phyloP scores from a whole-genome alignment of 2,888 invertebrate species.

The Mesopsocus fuscifrons region DNA sequence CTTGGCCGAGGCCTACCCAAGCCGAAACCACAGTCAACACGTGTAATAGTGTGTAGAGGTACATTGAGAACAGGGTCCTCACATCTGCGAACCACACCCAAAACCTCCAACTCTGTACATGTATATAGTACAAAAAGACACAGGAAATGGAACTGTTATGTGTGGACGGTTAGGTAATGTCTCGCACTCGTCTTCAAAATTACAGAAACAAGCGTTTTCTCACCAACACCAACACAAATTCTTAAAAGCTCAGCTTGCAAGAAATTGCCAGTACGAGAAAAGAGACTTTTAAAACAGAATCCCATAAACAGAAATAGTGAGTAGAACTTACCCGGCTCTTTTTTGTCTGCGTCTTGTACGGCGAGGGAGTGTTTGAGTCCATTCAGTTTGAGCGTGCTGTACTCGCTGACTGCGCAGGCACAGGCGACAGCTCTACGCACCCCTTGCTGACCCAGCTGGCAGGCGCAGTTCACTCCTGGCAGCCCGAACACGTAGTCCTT shows the following conservation, averaged over 20 bases:
- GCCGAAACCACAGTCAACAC: not conserved
- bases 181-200: no score
- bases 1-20: not conserved
- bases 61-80: not conserved
- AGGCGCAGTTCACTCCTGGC: conserved; percentile 19
- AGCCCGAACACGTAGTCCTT: conserved; percentile 23
- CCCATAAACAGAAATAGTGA: no score
- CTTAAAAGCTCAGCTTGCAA: no score
- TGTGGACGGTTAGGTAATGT: no score
- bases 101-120: no score
- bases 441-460: conserved; percentile 11
- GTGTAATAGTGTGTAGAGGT: not conserved
- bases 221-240: no score
- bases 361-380: conserved; percentile 1
- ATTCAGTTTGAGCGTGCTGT: conserved; percentile 1
- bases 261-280: no score
- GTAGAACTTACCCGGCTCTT: not conserved
- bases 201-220: no score
- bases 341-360: not conserved
- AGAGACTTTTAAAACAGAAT: no score
- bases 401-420: conserved; percentile 5
- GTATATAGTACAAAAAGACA: no score
- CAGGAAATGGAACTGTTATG: no score
- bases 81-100: not conserved
- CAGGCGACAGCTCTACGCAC: not conserved